phyloP scores from a whole-genome alignment of 2,888 invertebrate genomes.

The Ypsolopha scabrella region DNA sequence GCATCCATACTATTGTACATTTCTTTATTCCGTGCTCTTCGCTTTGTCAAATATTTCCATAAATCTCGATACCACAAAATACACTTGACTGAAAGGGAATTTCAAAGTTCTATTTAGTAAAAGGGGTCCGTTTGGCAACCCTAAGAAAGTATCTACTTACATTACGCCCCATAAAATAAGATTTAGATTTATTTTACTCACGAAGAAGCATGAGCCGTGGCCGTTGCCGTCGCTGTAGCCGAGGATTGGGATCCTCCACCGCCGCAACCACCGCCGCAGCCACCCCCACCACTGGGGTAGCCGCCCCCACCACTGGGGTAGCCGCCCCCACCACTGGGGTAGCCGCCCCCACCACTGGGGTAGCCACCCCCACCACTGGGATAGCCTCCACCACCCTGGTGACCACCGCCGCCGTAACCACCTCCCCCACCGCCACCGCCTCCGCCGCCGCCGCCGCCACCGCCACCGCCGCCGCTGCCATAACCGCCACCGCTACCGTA shows the following conservation, averaged over 20 bases:
- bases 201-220: slow-evolving; percentile 18
- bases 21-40: no score
- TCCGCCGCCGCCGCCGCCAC: slow-evolving; percentile 12
- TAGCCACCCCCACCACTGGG: slow-evolving; percentile 9
- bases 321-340: slow-evolving; percentile 1
- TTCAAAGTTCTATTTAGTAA: no score
- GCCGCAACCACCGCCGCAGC: slow-evolving; percentile 9
- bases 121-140: no score
- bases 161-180: no score
- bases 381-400: neutral
- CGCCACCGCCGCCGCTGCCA: slow-evolving; percentile 9
- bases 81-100: no score
- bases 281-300: neutral
- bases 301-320: slow-evolving; percentile 9
- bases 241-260: slow-evolving; percentile 13
- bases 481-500: slow-evolving; percentile 10
- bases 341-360: neutral
- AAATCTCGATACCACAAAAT: no score
- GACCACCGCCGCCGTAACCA: no score
- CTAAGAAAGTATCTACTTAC: no score
- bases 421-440: neutral
- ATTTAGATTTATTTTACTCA: neutral
- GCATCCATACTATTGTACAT: no score
- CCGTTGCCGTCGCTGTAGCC: slow-evolving; percentile 22
- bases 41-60: no score